Percentiles rank a stretch among this genome's conserved stretches.
phyloP scores from a whole-genome alignment of 2,888 invertebrate genomes.

The Pardosa pseudoannulata region DNA sequence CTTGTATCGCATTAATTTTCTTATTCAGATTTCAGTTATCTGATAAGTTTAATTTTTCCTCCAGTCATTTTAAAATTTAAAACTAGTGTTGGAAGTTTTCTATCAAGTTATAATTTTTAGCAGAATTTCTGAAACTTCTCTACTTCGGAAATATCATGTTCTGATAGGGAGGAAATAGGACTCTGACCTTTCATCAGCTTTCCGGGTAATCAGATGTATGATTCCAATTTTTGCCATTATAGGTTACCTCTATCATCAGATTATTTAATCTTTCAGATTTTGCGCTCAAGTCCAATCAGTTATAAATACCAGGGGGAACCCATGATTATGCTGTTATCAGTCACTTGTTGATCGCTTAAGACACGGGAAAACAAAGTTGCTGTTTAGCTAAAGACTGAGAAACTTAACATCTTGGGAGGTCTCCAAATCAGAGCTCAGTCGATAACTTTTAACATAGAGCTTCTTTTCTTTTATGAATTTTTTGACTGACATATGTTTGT shows the following conservation, averaged over 20 bases:
- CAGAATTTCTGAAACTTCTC: background rate
- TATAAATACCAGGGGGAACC: background rate
- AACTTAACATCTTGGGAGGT: too few species aligned
- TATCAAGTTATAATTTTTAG: too few species aligned
- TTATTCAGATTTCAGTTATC: too few species aligned
- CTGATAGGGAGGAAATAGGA: background rate
- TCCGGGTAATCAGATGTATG: background rate
- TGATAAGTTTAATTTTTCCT: too few species aligned
- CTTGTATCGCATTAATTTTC: too few species aligned
- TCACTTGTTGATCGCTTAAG: background rate
- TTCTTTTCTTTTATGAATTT: too few species aligned
- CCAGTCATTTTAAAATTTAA: too few species aligned
- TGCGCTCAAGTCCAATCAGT: background rate
- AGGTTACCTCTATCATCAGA: background rate
- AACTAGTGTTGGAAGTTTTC: too few species aligned
- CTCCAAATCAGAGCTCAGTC: too few species aligned
- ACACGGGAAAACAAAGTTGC: background rate
- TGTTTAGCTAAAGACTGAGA: too few species aligned
- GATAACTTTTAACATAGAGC: too few species aligned
- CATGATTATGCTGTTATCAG: background rate
- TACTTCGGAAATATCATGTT: background rate
- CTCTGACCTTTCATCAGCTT: slow-evolving; percentile 1
- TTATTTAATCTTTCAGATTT: background rate
- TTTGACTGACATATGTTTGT: too few species aligned
- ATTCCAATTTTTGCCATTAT: background rate